Conservation (phyloP, 2,113 vertebrate genomes). For the Daboia siamensis region DNA sequence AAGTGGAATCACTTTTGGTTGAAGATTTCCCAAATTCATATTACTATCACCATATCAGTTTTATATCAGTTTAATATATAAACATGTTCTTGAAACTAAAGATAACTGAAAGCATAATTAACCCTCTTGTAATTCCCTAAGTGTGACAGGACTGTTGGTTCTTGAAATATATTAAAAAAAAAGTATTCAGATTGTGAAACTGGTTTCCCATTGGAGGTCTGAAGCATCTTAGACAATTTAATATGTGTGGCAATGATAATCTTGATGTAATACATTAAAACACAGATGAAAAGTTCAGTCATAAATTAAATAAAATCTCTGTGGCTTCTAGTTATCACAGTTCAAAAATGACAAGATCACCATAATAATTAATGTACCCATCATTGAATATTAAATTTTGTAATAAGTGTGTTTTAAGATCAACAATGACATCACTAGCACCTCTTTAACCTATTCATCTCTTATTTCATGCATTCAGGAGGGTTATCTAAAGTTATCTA, state of each 20-base stretch:
- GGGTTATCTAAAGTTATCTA: neutral
- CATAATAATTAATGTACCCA: neutral
- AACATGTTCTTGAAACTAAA: conserved; percentile 48
- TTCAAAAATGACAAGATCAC: neutral
- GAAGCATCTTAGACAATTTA: conserved; percentile 9
- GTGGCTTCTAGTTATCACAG: neutral
- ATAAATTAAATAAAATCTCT: neutral
- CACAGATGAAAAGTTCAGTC: neutral
- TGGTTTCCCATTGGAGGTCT: neutral
- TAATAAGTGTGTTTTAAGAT: neutral
- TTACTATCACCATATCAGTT: conserved; percentile 17
- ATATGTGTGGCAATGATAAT: neutral
- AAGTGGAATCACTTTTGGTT: conserved; percentile 39
- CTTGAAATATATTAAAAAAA: neutral
- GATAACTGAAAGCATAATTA: conserved; percentile 35
- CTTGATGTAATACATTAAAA: neutral
- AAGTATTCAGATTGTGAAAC: neutral
- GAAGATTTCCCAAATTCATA: conserved; percentile 45
- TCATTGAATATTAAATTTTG: neutral
- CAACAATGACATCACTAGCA: neutral
- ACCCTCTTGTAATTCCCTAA: neutral
- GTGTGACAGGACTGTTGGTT: neutral
- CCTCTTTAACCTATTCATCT: neutral
- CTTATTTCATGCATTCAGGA: neutral
- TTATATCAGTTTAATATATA: conserved; percentile 33